Base-by-base conservation (phyloP, 2,797 vertebrate genomes). In the Sebastes diaconus region DNA sequence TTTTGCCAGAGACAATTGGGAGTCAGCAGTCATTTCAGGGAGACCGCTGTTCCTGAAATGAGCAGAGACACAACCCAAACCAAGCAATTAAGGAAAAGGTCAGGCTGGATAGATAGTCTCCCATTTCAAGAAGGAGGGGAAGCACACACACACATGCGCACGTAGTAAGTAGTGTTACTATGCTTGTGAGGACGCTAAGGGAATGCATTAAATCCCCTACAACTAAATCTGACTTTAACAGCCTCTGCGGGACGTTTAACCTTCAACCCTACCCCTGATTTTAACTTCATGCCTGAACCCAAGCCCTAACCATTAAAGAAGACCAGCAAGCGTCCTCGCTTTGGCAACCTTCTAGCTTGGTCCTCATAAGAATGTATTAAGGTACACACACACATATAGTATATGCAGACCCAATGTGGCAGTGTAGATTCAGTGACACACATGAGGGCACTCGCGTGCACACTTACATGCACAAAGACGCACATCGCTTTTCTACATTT, bases 21-120 rank as follows among this genome's bases (percentile, higher is more conserved):
- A 94, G 91, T 92, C 93, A 74, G 86, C 85, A 88, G 90, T 86
- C 87, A 87, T 92, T 91, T 93, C 77, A 86, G 87, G 80, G 69
- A 85, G 87, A 68, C 80, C 3, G 60, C 79, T 85, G 85, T 61
- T 84, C 83, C 84, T 84, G 82, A 89, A 93, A 93, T 83, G 83
- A 93, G 91, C 89, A 86, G 78, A 92, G 91, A 90, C 84, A 82
- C 84, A 90, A 85, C 83, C 90, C 90, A 91, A 91, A 94, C 81
- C 79, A 87, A 89, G 91, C 92, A 93, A 93, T 95, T 94, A 95
- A 92, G 86, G 87, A 84, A 94, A 95, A 95, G 94, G 94, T 95
- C 93, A 95, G 85, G 68, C 81, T 87, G 90, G 84, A 92, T 88
- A 91, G 90, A 94, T 90, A 84, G 92, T 89, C 85, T 87, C 87